These are phyloP conservation scores for Heptascelio sp. DNA, from an alignment of 2,888 invertebrate genomes.

Conservation along the genomic window DNA sequence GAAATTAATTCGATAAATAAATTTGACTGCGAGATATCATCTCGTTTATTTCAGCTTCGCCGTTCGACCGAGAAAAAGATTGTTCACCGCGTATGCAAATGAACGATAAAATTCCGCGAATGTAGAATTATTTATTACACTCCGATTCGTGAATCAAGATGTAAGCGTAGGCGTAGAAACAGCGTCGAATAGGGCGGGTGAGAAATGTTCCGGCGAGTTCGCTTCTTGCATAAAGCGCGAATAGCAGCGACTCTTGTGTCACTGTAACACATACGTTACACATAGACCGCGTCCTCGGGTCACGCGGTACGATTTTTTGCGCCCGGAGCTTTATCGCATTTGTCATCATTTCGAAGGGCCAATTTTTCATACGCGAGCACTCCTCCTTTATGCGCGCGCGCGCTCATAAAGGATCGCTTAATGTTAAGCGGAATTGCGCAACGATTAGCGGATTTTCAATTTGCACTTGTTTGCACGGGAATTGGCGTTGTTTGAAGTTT, in stretches of 20 bases:
- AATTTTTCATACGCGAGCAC: slow-evolving; percentile 25
- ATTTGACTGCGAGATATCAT: slow-evolving; percentile 61
- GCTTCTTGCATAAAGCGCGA: slow-evolving; percentile 62
- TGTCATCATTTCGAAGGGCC: slow-evolving; percentile 29
- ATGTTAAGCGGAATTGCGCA: not conserved
- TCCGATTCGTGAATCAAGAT: slow-evolving; percentile 70
- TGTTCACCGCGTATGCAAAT: slow-evolving; percentile 67
- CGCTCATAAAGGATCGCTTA: not conserved
- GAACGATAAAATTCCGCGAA: slow-evolving; percentile 70
- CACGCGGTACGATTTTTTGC: slow-evolving; percentile 32
- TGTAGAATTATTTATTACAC: slow-evolving; percentile 69
- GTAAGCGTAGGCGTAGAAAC: slow-evolving; percentile 68
- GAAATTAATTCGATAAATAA: slow-evolving; percentile 45
- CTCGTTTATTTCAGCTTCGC: slow-evolving; percentile 59
- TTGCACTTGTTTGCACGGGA: not conserved
- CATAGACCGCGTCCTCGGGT: slow-evolving; percentile 30
- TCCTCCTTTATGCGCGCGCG: not conserved
- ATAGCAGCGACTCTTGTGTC: slow-evolving; percentile 51
- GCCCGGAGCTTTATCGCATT: slow-evolving; percentile 23
- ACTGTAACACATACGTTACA: slow-evolving; percentile 51
- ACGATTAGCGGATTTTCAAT: not conserved
- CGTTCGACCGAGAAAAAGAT: slow-evolving; percentile 49
- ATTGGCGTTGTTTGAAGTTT: too few species aligned
- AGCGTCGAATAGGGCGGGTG: slow-evolving; percentile 51
- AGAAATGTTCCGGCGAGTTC: slow-evolving; percentile 57